Evolutionary conservation across 1,140 invertebrate species (phyloP).

Genomic region (Caenorhabditis briggsae): DNA sequence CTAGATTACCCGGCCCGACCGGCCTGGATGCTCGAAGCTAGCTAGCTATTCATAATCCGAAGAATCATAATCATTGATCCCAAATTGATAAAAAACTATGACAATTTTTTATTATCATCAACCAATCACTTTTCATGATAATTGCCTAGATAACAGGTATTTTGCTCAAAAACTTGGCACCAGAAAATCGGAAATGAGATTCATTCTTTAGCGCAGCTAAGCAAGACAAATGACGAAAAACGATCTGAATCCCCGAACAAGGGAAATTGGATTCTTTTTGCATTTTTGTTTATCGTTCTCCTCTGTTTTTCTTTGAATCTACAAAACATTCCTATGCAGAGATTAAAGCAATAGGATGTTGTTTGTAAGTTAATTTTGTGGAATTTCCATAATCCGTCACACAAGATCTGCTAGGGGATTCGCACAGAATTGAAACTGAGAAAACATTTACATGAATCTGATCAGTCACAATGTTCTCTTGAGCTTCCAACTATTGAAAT

Average conservation of each 20-base stretch:
- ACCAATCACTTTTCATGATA: no score
- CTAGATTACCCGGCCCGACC: no score
- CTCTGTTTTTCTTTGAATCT: background rate
- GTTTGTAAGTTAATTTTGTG: background rate
- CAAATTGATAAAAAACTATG: slow-evolving; percentile 5
- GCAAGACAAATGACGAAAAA: background rate
- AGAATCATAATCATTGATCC: background rate
- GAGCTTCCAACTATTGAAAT: no score
- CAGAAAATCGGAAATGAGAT: no score
- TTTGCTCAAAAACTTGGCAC: no score
- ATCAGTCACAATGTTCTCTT: no score
- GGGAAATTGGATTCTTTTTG: slow-evolving; percentile 8
- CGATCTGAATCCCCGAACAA: background rate
- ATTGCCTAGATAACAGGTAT: no score
- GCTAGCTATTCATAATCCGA: no score
- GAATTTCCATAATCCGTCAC: slow-evolving; percentile 1
- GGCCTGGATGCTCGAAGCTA: no score
- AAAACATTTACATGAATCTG: no score
- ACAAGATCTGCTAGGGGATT: background rate
- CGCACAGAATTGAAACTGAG: background rate
- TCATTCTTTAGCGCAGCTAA: no score
- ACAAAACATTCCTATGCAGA: background rate
- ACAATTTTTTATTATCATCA: background rate
- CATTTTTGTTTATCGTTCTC: background rate
- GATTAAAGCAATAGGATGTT: slow-evolving; percentile 8